Evolutionary conservation across 2,113 vertebrate species (phyloP).

Genomic region (Phrynosoma platyrhinos): DNA sequence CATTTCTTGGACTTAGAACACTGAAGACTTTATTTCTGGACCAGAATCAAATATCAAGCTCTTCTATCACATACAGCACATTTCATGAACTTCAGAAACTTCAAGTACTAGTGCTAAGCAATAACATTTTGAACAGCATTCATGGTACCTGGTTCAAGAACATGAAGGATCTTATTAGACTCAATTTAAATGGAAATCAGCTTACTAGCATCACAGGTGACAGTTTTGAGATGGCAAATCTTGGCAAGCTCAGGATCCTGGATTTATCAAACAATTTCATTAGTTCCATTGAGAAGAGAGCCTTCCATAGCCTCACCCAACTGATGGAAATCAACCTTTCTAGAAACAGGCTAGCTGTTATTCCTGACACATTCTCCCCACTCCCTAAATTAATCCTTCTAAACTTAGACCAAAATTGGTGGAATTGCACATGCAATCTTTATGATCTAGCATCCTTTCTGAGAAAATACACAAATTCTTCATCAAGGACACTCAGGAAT

Average conservation of each 20-base stretch:
- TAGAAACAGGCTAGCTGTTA: slow-evolving; percentile 76
- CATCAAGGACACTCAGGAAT: slow-evolving; percentile 73
- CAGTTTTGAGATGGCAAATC: slow-evolving; percentile 72
- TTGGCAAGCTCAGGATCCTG: slow-evolving; percentile 77
- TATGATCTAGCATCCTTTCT: slow-evolving; percentile 75
- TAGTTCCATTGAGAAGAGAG: slow-evolving; percentile 71
- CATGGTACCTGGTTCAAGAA: slow-evolving; percentile 76
- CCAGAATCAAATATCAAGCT: slow-evolving; percentile 79
- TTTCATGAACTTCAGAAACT: slow-evolving; percentile 76
- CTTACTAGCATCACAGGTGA: slow-evolving; percentile 73
- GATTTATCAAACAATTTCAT: slow-evolving; percentile 85
- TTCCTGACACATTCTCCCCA: slow-evolving; percentile 77
- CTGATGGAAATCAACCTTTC: slow-evolving; percentile 82
- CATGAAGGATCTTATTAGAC: slow-evolving; percentile 67
- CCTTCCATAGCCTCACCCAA: slow-evolving; percentile 72
- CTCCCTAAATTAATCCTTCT: slow-evolving; percentile 77
- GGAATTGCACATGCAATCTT: slow-evolving; percentile 84
- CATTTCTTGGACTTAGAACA: slow-evolving; percentile 75
- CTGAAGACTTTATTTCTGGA: slow-evolving; percentile 78
- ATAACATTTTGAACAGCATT: slow-evolving; percentile 71
- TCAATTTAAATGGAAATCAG: slow-evolving; percentile 82
- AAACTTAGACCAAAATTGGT: slow-evolving; percentile 80
- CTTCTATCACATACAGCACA: slow-evolving; percentile 71
- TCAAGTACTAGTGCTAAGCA: slow-evolving; percentile 76
- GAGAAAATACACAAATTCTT: slow-evolving; percentile 75